Evolutionary conservation across 1,140 invertebrate species (phyloP), one percentile per base, ranked within the genome.

Genomic region (Neodiprion fabricii): DNA sequence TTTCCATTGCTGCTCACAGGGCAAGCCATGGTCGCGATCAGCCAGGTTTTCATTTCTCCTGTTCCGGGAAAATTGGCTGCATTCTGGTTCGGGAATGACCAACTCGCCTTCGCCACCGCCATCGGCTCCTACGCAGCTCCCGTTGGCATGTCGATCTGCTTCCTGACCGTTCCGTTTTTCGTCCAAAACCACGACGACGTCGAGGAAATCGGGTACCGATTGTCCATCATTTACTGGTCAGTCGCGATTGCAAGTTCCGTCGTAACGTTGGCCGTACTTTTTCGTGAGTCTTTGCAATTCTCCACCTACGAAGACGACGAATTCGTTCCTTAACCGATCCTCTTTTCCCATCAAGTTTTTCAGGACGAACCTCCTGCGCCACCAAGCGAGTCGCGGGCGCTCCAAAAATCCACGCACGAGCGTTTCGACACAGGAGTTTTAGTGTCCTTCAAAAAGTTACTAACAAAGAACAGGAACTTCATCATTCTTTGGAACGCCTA

Each of bases 61-160:
- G 90, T 94, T 77, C 93, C 93, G n/a, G 89, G 93, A 1, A 85
- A 90, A 50, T 82, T 94, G 66, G 92, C 93, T 5, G 93, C 93
- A 0, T 89, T 92, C 12, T 94, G 93, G 93, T 94, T 94, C 80
- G 91, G 92, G 10, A 86, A 89, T 0, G 78, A 89, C 70, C 90
- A 93, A 85, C 91, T 93, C n/a, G 92, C 92, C 4, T 93, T 92
- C 5, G 94, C 94, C 3, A 94, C 92, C 79, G 90, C 94, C 67
- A 88, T 94, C 50, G 94, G 93, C 3, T 93, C 95, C 3, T 94
- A 95, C 84, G 94, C 94, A n/a, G 94, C 94, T 83, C 93, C 94
- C 87, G 90, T 94, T 23, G 85, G 87, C 11, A 75, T 82, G 17
- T 84, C 85, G 12, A 8, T 84, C 8, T 83, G 85, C 11, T 83